A percentile compares a stretch with the other conserved stretches of the same genome.
phyloP scores from a whole-genome alignment of 2,888 invertebrate species.

The Ornithoptera priamus region DNA sequence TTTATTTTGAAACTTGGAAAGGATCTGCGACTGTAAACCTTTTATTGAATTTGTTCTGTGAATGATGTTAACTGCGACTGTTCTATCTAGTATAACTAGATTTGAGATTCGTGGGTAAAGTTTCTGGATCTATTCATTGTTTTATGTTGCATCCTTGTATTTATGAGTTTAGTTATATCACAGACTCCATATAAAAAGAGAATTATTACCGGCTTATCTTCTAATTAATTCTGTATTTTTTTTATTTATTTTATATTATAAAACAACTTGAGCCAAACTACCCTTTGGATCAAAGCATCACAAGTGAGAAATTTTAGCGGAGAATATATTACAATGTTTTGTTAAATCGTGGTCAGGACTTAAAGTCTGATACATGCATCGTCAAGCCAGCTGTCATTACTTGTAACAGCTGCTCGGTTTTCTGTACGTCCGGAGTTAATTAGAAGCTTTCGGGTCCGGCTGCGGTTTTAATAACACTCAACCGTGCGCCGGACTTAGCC shows the following conservation, averaged over 20 bases:
- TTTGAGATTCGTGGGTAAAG: not conserved
- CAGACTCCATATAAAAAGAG: too few relatives aligned
- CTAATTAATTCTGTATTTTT: too few relatives aligned
- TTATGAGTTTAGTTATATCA: too few relatives aligned
- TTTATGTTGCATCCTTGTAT: too few relatives aligned
- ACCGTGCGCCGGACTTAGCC: constrained; percentile 49
- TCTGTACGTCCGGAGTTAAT: constrained; percentile 57
- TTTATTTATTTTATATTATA: too few relatives aligned
- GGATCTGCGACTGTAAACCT: not conserved
- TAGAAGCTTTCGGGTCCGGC: constrained; percentile 60
- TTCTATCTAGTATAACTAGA: not conserved
- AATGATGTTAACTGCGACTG: not conserved
- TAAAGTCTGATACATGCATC: constrained; percentile 34
- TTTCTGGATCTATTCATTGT: not conserved
- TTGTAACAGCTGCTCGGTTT: constrained; percentile 43
- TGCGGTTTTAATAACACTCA: constrained; percentile 70
- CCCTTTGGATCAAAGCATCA: too few relatives aligned
- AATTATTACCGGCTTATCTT: too few relatives aligned
- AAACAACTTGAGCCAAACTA: too few relatives aligned
- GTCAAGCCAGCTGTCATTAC: constrained; percentile 56
- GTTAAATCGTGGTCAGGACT: not conserved
- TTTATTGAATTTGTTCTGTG: not conserved
- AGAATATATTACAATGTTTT: too few relatives aligned
- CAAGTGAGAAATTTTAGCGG: too few relatives aligned
- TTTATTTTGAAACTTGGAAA: not conserved